Evolutionary conservation across 2,113 vertebrate genomes (phyloP).

Genomic region (Rousettus leschenaultii): DNA sequence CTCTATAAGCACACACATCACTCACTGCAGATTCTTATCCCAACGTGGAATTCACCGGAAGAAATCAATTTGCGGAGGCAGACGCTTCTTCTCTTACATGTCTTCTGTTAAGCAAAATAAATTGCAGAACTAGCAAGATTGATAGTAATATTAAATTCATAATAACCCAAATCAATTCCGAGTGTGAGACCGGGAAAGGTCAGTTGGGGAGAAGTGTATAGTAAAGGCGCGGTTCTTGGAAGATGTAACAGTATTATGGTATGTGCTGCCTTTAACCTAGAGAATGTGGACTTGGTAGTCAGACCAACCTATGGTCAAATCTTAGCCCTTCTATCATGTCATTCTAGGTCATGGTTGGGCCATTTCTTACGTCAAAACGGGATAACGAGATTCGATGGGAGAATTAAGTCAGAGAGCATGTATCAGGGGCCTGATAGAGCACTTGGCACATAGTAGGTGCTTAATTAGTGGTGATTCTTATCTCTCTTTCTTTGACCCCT

Average conservation of each 20-base stretch:
- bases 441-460: background rate
- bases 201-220: background rate
- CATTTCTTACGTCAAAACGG: background rate
- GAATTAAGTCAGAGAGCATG: background rate
- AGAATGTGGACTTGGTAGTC: background rate
- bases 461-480: background rate
- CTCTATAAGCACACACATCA: constrained; percentile 47
- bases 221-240: background rate
- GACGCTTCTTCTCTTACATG: constrained; percentile 53
- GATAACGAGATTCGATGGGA: background rate
- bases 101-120: constrained; percentile 54
- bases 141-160: constrained; percentile 38
- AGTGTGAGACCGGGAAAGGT: background rate
- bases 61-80: constrained; percentile 56
- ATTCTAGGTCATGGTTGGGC: background rate
- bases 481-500: background rate
- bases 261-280: background rate
- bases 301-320: background rate
- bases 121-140: constrained; percentile 14
- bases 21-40: constrained; percentile 54
- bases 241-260: background rate
- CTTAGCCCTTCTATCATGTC: background rate
- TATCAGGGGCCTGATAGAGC: background rate
- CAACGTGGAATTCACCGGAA: constrained; percentile 47
- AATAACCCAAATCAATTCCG: constrained; percentile 40